Conservation (phyloP, 2,888 invertebrate species). For the Xestia ashworthii region DNA sequence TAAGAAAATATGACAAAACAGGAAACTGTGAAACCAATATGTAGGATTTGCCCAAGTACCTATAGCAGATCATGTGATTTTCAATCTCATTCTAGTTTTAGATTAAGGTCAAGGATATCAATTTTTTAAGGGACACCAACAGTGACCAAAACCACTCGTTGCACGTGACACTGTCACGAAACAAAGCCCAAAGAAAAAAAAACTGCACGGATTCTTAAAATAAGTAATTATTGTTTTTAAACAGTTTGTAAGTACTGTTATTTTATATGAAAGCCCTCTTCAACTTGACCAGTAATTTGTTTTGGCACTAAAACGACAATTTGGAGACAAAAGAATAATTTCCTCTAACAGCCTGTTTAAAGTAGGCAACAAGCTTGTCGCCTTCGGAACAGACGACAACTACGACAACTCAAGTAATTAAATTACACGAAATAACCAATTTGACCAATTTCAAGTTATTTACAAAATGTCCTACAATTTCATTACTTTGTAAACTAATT, state of each 20-base stretch:
- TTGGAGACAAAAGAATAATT: neutral
- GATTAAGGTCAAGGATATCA: neutral
- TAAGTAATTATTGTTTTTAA: neutral
- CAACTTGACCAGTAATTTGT: neutral
- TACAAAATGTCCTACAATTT: conserved; percentile 18
- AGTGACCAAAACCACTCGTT: neutral
- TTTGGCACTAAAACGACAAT: neutral
- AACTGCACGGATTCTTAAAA: neutral
- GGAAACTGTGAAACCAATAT: too few relatives aligned
- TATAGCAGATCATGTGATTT: neutral
- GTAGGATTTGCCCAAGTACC: too few relatives aligned
- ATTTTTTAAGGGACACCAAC: neutral
- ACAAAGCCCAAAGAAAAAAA: conserved; percentile 3
- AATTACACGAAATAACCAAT: conserved; percentile 15
- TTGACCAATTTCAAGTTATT: neutral
- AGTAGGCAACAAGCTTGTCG: neutral
- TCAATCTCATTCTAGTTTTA: neutral
- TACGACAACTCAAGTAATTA: conserved; percentile 1
- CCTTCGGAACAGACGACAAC: neutral
- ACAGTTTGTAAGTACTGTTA: neutral
- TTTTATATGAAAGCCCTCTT: conserved; percentile 5
- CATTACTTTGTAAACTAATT: conserved; percentile 12
- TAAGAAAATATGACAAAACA: too few relatives aligned
- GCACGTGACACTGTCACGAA: conserved; percentile 2
- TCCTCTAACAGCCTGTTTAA: too few relatives aligned